Evolutionary conservation across 2,888 invertebrate species (phyloP), one percentile per base, ranked within the genome.

Genomic region (Tridacna gigas): DNA sequence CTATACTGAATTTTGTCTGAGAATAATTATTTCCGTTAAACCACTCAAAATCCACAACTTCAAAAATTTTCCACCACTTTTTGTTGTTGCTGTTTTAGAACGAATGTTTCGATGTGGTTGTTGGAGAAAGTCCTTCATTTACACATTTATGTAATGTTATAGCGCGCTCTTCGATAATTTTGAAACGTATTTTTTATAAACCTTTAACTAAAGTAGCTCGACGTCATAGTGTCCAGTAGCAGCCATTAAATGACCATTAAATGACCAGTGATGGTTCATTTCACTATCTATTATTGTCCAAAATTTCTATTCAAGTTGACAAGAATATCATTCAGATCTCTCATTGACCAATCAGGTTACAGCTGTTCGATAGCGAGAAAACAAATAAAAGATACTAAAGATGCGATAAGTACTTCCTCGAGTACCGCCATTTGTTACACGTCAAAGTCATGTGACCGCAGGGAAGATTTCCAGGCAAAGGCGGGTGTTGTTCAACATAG

Each of bases 301-400:
- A 51, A 26, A 13, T 71, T 18, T 71, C 48, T 71, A 71, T 12
- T 26, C 13, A 13, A 48, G 26, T 47, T 71, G 71, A 71, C 71
- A 71, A 71, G 71, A 51, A 71, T 48, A 71, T 71, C 47, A 71
- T 71, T 71, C 48, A 71, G n/a, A 48, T 51, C 12, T 71, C n/a
- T 51, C 71, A 71, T 12, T 51, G 47, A 51, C 71, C 71, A 71
- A 71, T 71, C 51, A 51, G 15, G 18, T 22, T 25, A 11, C 45
- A 25, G 51, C 22, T 45, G n/a, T 45, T 47, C 47, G 15, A 47
- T 47, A 51, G 67, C n/a, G 51, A 51, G 13, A 71, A 75, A 75
- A 75, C 22, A 75, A 75, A 75, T 75, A 75, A 75, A 63, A 63
- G 63, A 75, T 75, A 63, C 63, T 37, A 47, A 25, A 75, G 63